Evolutionary conservation across 2,113 vertebrate species (phyloP).

Genomic region (Xiphorhynchus elegans): DNA sequence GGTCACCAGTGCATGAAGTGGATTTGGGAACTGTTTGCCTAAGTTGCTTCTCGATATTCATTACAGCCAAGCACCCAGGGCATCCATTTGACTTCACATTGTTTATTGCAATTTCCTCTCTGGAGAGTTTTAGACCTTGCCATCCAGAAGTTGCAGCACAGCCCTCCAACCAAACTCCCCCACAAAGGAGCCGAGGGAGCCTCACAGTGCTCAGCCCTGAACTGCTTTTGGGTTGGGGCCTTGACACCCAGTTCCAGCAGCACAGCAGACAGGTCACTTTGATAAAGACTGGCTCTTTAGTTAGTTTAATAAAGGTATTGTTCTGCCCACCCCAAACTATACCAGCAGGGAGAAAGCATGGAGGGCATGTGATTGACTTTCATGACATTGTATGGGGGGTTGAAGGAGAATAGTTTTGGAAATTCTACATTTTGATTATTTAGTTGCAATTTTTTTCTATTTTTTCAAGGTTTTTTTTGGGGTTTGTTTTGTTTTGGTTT

Average conservation of each 20-base stretch:
- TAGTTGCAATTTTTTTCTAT: neutral
- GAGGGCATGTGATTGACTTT: neutral
- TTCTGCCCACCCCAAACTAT: neutral
- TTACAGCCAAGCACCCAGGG: constrained; percentile 1
- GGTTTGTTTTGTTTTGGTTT: neutral
- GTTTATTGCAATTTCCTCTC: neutral
- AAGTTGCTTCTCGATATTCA: neutral
- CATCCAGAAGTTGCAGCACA: neutral
- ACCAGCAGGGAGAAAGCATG: neutral
- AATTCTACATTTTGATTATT: neutral
- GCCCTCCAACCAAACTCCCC: neutral
- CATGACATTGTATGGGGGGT: neutral
- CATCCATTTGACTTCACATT: neutral
- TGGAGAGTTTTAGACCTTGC: neutral
- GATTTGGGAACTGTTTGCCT: constrained; percentile 20
- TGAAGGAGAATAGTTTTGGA: neutral
- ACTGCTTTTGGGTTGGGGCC: neutral
- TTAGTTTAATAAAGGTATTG: neutral
- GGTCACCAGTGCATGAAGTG: neutral
- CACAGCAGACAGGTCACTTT: neutral
- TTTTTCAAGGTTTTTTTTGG: neutral
- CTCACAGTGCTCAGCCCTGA: neutral
- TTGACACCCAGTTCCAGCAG: neutral
- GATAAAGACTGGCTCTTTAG: neutral
- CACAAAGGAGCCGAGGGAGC: neutral